Conservation (phyloP, 2,888 invertebrate genomes). For the Mythimna lalbum region DNA sequence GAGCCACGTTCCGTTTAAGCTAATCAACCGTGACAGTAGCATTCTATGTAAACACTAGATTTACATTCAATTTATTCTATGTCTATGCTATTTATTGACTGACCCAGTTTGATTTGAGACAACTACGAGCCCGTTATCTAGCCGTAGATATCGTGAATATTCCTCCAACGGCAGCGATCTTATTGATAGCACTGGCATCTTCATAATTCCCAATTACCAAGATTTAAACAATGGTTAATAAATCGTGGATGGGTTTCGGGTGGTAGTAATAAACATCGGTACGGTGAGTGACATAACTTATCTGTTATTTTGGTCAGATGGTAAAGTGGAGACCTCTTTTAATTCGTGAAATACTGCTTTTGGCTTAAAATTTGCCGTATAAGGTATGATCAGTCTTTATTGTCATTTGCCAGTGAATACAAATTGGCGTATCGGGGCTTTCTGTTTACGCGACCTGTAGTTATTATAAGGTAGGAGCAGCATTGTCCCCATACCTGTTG, state of each 20-base stretch:
- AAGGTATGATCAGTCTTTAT: constrained; percentile 73
- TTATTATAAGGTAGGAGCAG: constrained; percentile 66
- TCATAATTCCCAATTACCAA: constrained; percentile 62
- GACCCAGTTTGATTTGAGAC: constrained; percentile 51
- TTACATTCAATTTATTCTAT: constrained; percentile 54
- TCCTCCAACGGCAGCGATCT: constrained; percentile 18
- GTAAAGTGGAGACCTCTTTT: constrained; percentile 63
- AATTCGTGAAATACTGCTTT: constrained; percentile 75
- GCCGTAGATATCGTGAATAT: constrained; percentile 37
- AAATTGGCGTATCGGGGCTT: constrained; percentile 71
- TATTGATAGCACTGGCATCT: constrained; percentile 47
- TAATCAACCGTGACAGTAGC: constrained; percentile 59
- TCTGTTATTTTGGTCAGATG: constrained; percentile 70
- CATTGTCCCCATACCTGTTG: constrained; percentile 70
- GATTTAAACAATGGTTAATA: constrained; percentile 75
- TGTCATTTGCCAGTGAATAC: constrained; percentile 75
- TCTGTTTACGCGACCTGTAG: constrained; percentile 63
- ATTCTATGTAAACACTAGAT: constrained; percentile 58
- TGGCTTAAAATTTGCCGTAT: constrained; percentile 69
- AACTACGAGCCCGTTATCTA: constrained; percentile 38
- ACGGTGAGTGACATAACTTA: constrained; percentile 67
- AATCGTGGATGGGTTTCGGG: constrained; percentile 66
- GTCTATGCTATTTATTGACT: constrained; percentile 42
- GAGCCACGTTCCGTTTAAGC: constrained; percentile 43
- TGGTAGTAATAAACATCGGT: constrained; percentile 70